Evolutionary conservation across 2,797 vertebrate species (phyloP), one percentile per base, ranked within the genome.

Genomic region (Lateolabrax maculatus): DNA sequence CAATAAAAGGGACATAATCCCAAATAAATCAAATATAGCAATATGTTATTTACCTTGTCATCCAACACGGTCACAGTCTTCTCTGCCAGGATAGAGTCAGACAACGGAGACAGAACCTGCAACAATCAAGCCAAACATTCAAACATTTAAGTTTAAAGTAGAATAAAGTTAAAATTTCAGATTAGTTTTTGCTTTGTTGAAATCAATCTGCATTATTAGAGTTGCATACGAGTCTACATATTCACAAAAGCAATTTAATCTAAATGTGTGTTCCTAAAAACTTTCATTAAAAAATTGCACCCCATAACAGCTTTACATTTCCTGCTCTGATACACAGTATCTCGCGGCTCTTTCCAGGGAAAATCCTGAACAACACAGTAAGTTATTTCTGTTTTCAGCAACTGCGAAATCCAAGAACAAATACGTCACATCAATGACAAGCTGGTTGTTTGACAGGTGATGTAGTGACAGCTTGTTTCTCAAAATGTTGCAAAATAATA

Each of bases 1-100:
- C 21, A 36, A 27, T 57, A 29, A 66, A 67, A 34, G 21, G 21
- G 5, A 51, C 19, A 7, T 23, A 23, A 7, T n/a, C 4, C 3
- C 5, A 67, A 63, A 68, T n/a, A 51, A 3, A 66, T 34, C 0
- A 71, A 36, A 69, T 39, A 23, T 55, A 63, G 12, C 2, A 25
- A 12, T 13, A 12, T 43, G 1, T 23, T 37, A 46, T 43, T 68
- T 84, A 93, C 93, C 16, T 97, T 96, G 85, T 99, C 98, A 60
- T 99, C 98, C 83, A 97, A 86, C 27, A 99, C 98, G 0, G 95
- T 97, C 77, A 99, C 96, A 0, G 98, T 98, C 91, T 98, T 99
- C 92, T 99, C 98, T 6, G 98, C 98, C 94, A 99, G 89, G 88
- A 99, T 99, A 41, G 98, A 97, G 88, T 99, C 98, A 0, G 97